Evolutionary conservation across 1,140 invertebrate species (phyloP), one percentile per base, ranked within the genome.

Genomic region (Drosophila ananassae): DNA sequence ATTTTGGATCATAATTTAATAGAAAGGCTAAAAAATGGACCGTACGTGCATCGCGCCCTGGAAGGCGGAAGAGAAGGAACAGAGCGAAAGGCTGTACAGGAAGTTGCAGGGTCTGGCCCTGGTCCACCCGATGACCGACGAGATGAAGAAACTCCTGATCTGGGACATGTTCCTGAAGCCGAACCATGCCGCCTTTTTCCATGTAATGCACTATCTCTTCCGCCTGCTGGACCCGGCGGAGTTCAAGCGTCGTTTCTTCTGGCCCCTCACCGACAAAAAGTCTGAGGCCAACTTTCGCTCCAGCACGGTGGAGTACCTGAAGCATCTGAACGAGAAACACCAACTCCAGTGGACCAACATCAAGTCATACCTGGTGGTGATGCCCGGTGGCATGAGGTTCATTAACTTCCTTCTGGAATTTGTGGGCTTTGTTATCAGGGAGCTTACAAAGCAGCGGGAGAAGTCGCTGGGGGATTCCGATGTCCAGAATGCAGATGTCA

Each of bases 111-210:
- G 78, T n/a, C 57, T 91, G 12, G 56, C 66, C 0, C 39, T 90
- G 46, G 21, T 91, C 7, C 61, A 91, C 48, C 78, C 90, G 0
- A 54, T 78, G 50, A 61, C 71, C 37, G 90, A 91, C 1, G 90
- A 91, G 24, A 54, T 91, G 54, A 34, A 57, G 0, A 90, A 90
- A 24, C 44, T 77, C 30, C 21, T 90, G 0, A 60, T 85, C 8
- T 64, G 92, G 91, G 92, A 92, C 62, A 93, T 93, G 92, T 93
- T 93, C 46, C 79, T 93, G 2, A 93, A 93, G 61, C 92, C 93
- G 3, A 93, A 93, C 50, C 92, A 92, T 41, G 22, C 83, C 2
- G 93, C 93, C 13, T 93, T 93, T 37, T 90, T 93, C 24, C 91
- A 93, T 3, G 90, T 93, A 8, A 93, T 93, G 44, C 82, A 93